Base-by-base conservation (phyloP, 2,888 invertebrate species). In the Phortica okadai region DNA sequence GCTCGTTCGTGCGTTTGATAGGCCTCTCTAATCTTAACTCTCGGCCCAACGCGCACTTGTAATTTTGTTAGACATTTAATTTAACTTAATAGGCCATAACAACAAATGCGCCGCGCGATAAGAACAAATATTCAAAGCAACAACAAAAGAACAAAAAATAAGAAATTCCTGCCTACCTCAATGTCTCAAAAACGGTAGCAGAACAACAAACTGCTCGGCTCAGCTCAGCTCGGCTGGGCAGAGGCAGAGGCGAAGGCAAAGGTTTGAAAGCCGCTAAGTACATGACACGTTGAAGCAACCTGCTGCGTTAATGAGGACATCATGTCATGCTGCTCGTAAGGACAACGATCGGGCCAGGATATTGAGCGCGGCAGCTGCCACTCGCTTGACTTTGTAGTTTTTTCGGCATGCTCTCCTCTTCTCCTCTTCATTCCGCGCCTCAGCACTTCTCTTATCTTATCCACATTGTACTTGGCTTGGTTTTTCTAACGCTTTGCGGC, bases 301-400 rank as follows among this genome's bases (percentile, higher is more conserved):
- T 86, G 85, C 87, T 84, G 87, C 75, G 87, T 84, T 85, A 87
- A 86, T 86, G 84, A 88, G 25, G 87, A 80, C 84, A 81, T 80
- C 74, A 73, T 75, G 77, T 76, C 64, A 76, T n/a, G 76, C 66
- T 41, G 80, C 85, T 80, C 77, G 42, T 59, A 70, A 66, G 54
- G 69, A 69, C 76, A 69, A 70, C 69, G 45, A 44, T 21, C 75
- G 72, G 67, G 75, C 73, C 81, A 79, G 87, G 69, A 77, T 54
- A 41, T 85, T 83, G 84, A 82, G 11, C 25, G 70, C 88, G 85
- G 85, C 85, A 83, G 82, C 80, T 86, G 86, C 84, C 88, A 85
- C 83, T 33, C 33, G 83, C 74, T 14, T 33, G 11, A 42, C 62
- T 62, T 62, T 59, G 59, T 16, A 16, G 59, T 75, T 81, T 80